Percentiles rank a stretch among this genome's conserved stretches.
Evolutionary conservation across 2,113 vertebrate species (phyloP).

Genomic region (Otus sunia): DNA sequence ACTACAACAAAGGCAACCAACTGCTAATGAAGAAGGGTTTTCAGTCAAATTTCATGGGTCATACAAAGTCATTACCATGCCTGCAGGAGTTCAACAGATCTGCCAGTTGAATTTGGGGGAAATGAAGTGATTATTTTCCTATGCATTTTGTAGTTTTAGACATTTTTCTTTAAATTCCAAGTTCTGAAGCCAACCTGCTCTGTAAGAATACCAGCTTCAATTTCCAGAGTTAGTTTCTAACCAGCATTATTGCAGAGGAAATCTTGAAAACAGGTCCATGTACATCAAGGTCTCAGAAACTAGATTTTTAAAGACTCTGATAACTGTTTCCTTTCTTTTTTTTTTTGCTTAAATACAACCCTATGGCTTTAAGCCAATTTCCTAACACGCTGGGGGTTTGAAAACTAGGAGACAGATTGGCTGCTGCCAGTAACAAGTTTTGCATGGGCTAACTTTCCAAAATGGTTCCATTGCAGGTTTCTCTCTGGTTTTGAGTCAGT

Average conservation of each 20-base stretch:
- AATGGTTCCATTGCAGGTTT: neutral
- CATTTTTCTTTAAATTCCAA: neutral
- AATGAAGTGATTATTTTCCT: constrained; percentile 37
- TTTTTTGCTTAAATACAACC: neutral
- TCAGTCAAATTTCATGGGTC: constrained; percentile 66
- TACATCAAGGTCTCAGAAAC: neutral
- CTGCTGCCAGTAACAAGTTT: neutral
- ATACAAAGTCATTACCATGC: constrained; percentile 51
- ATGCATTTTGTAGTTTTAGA: neutral
- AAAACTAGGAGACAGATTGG: neutral
- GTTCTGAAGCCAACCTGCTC: neutral
- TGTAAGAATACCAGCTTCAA: neutral
- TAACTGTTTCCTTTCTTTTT: neutral
- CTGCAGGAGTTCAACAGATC: constrained; percentile 56
- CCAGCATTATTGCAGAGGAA: neutral
- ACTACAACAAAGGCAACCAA: constrained; percentile 51
- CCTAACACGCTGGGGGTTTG: neutral
- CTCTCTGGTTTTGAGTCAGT: neutral
- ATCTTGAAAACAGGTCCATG: neutral
- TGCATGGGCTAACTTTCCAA: neutral
- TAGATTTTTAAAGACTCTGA: neutral
- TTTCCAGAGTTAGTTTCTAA: neutral
- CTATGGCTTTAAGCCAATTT: neutral
- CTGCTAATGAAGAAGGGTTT: constrained; percentile 55
- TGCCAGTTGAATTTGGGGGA: constrained; percentile 19